Conservation (phyloP, 2,888 invertebrate species). For the Galeruca laticollis region DNA sequence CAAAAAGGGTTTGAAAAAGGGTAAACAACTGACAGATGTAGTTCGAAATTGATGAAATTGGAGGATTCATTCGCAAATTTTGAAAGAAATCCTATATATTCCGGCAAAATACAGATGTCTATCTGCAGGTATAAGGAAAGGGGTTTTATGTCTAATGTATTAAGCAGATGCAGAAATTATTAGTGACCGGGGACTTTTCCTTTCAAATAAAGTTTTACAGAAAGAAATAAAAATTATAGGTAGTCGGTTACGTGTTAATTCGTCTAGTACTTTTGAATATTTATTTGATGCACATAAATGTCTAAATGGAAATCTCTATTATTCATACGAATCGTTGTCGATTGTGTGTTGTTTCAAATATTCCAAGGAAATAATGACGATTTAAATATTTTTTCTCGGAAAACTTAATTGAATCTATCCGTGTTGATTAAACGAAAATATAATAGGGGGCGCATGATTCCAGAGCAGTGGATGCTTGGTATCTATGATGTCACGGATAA, state of each 20-base stretch:
- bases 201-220: slow-evolving; percentile 38
- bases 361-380: too few species aligned
- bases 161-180: slow-evolving; percentile 55
- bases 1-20: slow-evolving; percentile 49
- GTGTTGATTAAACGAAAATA: too few species aligned
- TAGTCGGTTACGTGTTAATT: slow-evolving; percentile 27
- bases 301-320: too few species aligned
- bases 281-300: not conserved
- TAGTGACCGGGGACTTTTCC: slow-evolving; percentile 47
- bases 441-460: too few species aligned
- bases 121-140: slow-evolving; percentile 54
- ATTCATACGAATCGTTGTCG: too few species aligned
- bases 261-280: slow-evolving; percentile 24
- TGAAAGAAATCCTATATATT: slow-evolving; percentile 59
- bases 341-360: too few species aligned
- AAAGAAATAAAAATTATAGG: slow-evolving; percentile 26
- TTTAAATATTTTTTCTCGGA: too few species aligned
- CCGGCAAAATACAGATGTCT: slow-evolving; percentile 59
- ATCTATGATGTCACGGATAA: too few species aligned
- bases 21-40: slow-evolving; percentile 56
- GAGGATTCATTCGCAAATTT: slow-evolving; percentile 55
- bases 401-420: too few species aligned
- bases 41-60: slow-evolving; percentile 43
- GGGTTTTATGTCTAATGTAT: slow-evolving; percentile 39
- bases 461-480: too few species aligned